Conservation (phyloP, 2,888 invertebrate genomes). For the Deilephila elpenor region DNA sequence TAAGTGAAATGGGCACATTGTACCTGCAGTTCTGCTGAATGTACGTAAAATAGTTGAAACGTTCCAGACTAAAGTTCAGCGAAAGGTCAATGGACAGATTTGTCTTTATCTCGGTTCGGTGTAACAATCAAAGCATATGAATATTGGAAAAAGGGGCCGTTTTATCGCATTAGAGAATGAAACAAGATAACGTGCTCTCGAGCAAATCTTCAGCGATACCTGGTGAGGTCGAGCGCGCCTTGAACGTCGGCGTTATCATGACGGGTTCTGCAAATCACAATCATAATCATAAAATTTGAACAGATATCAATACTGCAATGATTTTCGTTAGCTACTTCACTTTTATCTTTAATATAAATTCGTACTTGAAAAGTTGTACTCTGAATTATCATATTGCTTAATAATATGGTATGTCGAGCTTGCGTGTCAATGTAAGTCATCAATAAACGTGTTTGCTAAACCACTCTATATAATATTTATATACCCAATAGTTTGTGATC, state of each 20-base stretch:
- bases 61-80: slow-evolving; percentile 19
- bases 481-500: too few relatives aligned
- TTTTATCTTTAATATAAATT: not conserved
- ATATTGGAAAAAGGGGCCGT: slow-evolving; percentile 38
- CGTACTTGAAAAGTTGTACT: too few relatives aligned
- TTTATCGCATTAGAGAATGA: slow-evolving; percentile 32
- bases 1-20: slow-evolving; percentile 17
- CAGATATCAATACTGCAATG: slow-evolving; percentile 34
- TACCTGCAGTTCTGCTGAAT: slow-evolving; percentile 16
- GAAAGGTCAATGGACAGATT: slow-evolving; percentile 22
- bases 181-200: slow-evolving; percentile 30
- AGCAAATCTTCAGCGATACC: slow-evolving; percentile 77
- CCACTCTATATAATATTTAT: too few relatives aligned
- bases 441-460: too few relatives aligned
- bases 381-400: too few relatives aligned
- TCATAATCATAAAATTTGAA: slow-evolving; percentile 52
- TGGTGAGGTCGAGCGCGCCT: slow-evolving; percentile 90
- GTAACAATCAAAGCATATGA: slow-evolving; percentile 48
- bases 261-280: slow-evolving; percentile 87
- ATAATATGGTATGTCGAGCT: too few relatives aligned
- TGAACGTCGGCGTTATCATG: slow-evolving; percentile 92
- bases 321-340: not conserved
- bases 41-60: slow-evolving; percentile 20
- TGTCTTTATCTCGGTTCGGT: slow-evolving; percentile 22
- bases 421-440: too few relatives aligned